A percentile compares a stretch with the other conserved stretches of the same genome.
Evolutionary conservation across 2,888 invertebrate species (phyloP).

Genomic region (Thecocarcelia acutangulata): DNA sequence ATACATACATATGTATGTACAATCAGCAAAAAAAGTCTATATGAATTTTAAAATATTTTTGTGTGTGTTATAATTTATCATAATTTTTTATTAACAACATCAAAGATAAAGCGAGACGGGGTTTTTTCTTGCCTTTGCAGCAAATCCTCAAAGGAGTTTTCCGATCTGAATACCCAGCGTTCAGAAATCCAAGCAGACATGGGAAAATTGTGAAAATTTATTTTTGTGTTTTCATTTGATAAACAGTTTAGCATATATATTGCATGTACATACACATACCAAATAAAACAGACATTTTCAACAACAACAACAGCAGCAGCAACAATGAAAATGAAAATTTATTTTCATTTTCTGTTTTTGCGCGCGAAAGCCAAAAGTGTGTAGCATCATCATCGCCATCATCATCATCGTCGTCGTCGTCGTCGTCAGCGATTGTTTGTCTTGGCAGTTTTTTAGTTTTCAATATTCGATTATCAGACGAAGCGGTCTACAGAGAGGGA

Average conservation of each 20-base stretch:
- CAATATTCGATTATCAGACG: constrained; percentile 28
- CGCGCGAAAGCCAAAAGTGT: constrained; percentile 63
- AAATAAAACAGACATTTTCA: constrained; percentile 25
- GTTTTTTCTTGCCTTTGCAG: constrained; percentile 76
- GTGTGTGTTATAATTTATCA: constrained; percentile 14
- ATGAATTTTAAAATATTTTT: not conserved
- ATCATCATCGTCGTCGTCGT: constrained; percentile 28
- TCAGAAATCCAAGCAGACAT: constrained; percentile 71
- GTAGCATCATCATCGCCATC: constrained; percentile 46
- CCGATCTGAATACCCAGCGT: constrained; percentile 79
- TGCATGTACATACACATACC: not conserved
- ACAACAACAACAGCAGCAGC: constrained; percentile 14
- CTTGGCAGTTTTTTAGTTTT: constrained; percentile 51
- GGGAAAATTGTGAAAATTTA: constrained; percentile 65
- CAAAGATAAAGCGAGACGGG: constrained; percentile 77
- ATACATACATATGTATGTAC: constrained; percentile 15
- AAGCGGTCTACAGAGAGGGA: not conserved
- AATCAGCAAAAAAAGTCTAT: not conserved
- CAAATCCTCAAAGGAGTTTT: constrained; percentile 81
- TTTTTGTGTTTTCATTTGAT: constrained; percentile 56
- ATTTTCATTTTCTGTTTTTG: constrained; percentile 50
- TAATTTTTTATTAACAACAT: constrained; percentile 67
- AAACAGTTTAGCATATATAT: constrained; percentile 12
- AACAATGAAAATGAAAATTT: constrained; percentile 50
- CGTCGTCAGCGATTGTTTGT: constrained; percentile 12